Evolutionary conservation across 2,888 invertebrate species (phyloP), one percentile per base, ranked within the genome.

Genomic region (Xestia xanthographa): DNA sequence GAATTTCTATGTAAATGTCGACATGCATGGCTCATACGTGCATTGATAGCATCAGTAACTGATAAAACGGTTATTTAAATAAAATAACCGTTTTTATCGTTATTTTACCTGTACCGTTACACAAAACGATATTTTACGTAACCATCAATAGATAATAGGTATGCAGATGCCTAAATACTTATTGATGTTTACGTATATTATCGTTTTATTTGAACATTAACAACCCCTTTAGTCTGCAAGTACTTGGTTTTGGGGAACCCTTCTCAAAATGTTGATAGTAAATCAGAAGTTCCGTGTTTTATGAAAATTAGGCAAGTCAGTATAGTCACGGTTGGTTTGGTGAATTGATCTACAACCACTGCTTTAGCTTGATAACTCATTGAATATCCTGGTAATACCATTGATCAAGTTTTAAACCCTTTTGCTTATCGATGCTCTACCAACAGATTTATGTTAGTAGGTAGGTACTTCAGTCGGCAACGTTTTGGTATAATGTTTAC

Each of bases 1-100:
- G 80, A 29, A 89, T 89, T 86, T 82, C 50, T 78, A 86, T 90
- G 86, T 84, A 84, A 87, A 85, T 84, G 41, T 69, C 43, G 66
- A 14, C 78, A 84, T 86, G 79, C 80, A 85, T 82, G 73, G 78
- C 73, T 56, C 80, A 80, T 83, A 83, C 72, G 79, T 81, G 82
- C 83, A 86, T 77, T 79, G 84, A 84, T 86, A 86, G 38, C 68
- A 86, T 87, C 83, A 38, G 66, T 20, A 68, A 76, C 76, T 68
- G 71, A 77, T 80, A 78, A 66, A 83, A 76, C 43, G 65, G 66
- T 68, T 73, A 74, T 73, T 71, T 74, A 74, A 76, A 77, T 84
- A 84, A 72, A 73, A 56, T 70, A 79, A 70, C 34, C 14, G 48
- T 45, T 70, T 62, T 50, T 53, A 62, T 50, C 65, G 67, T 58